A percentile compares a stretch with the other conserved stretches of the same genome.
Evolutionary conservation across 1,140 invertebrate species (phyloP).

Genomic region (Cotesia glomerata): DNA sequence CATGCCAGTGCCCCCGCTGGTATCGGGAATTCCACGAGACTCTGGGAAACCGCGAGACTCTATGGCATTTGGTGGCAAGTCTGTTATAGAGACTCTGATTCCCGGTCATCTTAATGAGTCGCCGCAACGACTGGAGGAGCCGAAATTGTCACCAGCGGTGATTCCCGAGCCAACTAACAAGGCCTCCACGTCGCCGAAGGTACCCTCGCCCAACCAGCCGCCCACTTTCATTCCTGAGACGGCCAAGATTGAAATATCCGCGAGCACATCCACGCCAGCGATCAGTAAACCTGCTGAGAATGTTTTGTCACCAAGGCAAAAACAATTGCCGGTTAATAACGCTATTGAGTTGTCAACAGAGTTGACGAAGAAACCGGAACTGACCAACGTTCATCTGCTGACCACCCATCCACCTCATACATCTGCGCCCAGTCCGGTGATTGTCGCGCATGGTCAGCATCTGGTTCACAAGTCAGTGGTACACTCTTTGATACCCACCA

Average conservation of each 20-base stretch:
- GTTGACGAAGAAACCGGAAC: slow-evolving; percentile 53
- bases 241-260: slow-evolving; percentile 57
- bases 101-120: slow-evolving; percentile 50
- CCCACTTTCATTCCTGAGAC: slow-evolving; percentile 61
- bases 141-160: slow-evolving; percentile 55
- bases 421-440: slow-evolving; percentile 64
- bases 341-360: slow-evolving; percentile 44
- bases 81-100: slow-evolving; percentile 57
- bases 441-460: slow-evolving; percentile 57
- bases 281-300: slow-evolving; percentile 47
- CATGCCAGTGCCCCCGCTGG: slow-evolving; percentile 53
- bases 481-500: slow-evolving; percentile 41
- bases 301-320: slow-evolving; percentile 43
- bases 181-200: slow-evolving; percentile 58
- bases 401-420: slow-evolving; percentile 52
- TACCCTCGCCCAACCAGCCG: slow-evolving; percentile 60
- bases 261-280: slow-evolving; percentile 48
- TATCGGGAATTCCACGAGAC: slow-evolving; percentile 46
- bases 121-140: slow-evolving; percentile 49
- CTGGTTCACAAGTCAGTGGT: slow-evolving; percentile 50
- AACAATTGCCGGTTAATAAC: slow-evolving; percentile 33
- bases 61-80: slow-evolving; percentile 40
- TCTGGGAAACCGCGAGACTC: slow-evolving; percentile 40
- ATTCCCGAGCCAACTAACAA: slow-evolving; percentile 56
- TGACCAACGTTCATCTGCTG: slow-evolving; percentile 49